Base-by-base conservation (phyloP, 2,797 vertebrate species). In the Lutjanus argentimaculatus region DNA sequence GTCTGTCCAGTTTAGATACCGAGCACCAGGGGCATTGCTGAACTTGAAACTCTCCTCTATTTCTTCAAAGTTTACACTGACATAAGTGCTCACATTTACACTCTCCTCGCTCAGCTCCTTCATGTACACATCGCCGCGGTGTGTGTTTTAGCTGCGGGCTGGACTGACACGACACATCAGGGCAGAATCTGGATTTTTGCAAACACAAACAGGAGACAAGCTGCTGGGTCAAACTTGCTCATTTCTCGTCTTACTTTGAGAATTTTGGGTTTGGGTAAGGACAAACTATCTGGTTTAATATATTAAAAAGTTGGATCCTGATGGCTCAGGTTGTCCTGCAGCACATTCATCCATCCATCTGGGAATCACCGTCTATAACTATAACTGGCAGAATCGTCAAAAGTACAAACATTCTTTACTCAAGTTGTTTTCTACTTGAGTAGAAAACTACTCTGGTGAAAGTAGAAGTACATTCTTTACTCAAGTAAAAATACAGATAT, bases 1-100 rank as follows among this genome's bases (percentile, higher is more conserved):
- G 87, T 92, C 85, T 90, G 90, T 94, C 89, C 88, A 72, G 71
- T 79, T 88, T 43, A 83, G 85, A 88, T 79, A 56, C 61, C 30
- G 14, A 80, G 73, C 85, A 43, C 83, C 11, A 61, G 66, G 70
- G 85, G 83, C 79, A 51, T 55, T 13, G 76, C 82, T 88, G 79
- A 90, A 91, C 86, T 83, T 71, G 55, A 86, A 89, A 75, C 73
- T 84, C 75, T 83, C 75, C 52, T 68, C 71, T 5, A 11, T 46
- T 36, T 75, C 85, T 80, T 89, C 71, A 86, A 86, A 90, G 80
- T 90, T 86, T 80, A 75, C 86, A 57, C 84, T 89, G 82, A 90
- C 79, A 81, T 78, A 83, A 92, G 82, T 52, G 84, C 67, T 79
- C 69, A 75, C 78, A 56, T 90, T 89, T 77, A 85, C 81, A 57